Percentiles rank a stretch among this genome's conserved stretches.
Evolutionary conservation across 2,797 vertebrate genomes (phyloP).

Genomic region (Aselliscus stoliczkanus): DNA sequence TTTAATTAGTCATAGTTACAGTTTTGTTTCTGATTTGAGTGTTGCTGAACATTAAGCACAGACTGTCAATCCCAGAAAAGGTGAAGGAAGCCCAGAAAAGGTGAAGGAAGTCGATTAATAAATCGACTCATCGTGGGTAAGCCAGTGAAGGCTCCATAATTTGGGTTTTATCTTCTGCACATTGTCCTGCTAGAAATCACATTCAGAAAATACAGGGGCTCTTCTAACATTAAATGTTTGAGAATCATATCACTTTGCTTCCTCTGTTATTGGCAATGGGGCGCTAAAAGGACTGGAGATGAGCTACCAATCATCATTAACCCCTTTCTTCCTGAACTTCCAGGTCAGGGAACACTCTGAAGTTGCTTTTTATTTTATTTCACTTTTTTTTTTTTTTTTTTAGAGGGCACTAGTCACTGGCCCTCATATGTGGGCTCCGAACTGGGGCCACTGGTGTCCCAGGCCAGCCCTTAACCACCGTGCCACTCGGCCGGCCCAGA

Average conservation of each 20-base stretch:
- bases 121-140: neutral
- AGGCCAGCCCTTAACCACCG: no score
- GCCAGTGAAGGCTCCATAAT: neutral
- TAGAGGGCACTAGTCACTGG: no score
- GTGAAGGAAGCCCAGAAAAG: constrained; percentile 28
- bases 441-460: no score
- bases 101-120: constrained; percentile 14
- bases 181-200: neutral
- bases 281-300: constrained; percentile 31
- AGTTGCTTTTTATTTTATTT: constrained; percentile 11
- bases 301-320: neutral
- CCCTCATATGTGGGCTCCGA: no score
- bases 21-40: constrained; percentile 48
- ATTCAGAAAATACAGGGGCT: neutral
- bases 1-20: constrained; percentile 39
- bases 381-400: no score
- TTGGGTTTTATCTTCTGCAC: constrained; percentile 8
- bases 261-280: constrained; percentile 18
- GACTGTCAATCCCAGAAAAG: constrained; percentile 25
- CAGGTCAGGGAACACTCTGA: neutral
- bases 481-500: no score
- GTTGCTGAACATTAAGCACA: neutral
- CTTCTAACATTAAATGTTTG: constrained; percentile 22
- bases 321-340: neutral
- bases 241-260: constrained; percentile 49